These are phyloP conservation scores for Stenoptilia bipunctidactyla DNA, from an alignment of 2,888 invertebrate genomes.

Conservation along the genomic window DNA sequence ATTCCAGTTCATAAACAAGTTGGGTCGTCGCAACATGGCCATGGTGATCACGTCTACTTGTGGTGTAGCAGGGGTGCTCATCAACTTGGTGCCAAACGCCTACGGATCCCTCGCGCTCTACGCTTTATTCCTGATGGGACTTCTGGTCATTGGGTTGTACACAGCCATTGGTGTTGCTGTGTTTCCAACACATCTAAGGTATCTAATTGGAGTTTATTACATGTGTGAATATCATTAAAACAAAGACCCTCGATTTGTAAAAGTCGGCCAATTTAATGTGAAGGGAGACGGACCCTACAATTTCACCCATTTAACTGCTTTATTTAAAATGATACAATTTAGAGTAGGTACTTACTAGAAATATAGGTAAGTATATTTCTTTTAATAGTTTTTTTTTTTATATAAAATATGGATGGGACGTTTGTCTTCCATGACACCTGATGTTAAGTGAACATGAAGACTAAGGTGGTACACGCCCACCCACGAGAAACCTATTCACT, in stretches of 20 bases:
- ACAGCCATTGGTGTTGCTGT: slow-evolving; percentile 65
- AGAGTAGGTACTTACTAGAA: not conserved
- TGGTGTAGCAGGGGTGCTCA: slow-evolving; percentile 61
- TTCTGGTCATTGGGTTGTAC: slow-evolving; percentile 56
- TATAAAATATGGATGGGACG: too few relatives aligned
- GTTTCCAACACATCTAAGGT: slow-evolving; percentile 65
- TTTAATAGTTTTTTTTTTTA: too few relatives aligned
- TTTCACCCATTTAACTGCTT: not conserved
- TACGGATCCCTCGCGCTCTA: slow-evolving; percentile 66
- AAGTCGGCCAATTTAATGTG: too few relatives aligned
- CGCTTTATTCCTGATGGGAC: slow-evolving; percentile 41
- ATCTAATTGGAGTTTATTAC: too few relatives aligned
- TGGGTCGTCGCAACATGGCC: slow-evolving; percentile 68
- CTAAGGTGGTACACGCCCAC: too few relatives aligned
- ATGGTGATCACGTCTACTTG: slow-evolving; percentile 50
- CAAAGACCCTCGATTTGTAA: too few relatives aligned
- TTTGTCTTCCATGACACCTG: too few relatives aligned
- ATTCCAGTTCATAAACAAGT: slow-evolving; percentile 39
- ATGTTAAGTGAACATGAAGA: too few relatives aligned
- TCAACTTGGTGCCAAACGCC: slow-evolving; percentile 73
- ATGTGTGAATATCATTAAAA: too few relatives aligned
- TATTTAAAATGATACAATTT: not conserved
- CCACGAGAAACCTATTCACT: too few relatives aligned
- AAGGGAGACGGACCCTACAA: too few relatives aligned
- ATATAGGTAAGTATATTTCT: too few relatives aligned